Evolutionary conservation across 1,140 invertebrate genomes (phyloP).

Genomic region (Ladona fulva): DNA sequence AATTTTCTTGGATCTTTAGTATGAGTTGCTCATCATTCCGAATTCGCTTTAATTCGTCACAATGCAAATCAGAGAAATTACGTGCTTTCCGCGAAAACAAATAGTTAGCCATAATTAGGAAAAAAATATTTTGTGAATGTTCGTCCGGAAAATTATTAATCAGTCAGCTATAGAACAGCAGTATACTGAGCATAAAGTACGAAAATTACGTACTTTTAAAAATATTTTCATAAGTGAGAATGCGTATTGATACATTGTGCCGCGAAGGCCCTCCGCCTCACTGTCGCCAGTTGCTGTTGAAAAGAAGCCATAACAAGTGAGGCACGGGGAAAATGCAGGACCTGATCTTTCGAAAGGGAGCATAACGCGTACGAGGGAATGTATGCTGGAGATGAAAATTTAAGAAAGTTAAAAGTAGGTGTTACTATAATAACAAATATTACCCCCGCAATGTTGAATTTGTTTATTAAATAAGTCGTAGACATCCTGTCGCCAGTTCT

Average conservation of each 20-base stretch:
- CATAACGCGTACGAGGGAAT: not conserved
- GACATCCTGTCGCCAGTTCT: not conserved
- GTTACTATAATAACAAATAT: not conserved
- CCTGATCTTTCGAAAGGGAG: not conserved
- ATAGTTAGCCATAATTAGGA: not conserved
- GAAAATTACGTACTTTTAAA: not conserved
- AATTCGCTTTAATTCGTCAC: not conserved
- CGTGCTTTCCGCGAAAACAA: not conserved
- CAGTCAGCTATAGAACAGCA: not conserved
- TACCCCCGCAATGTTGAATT: not conserved
- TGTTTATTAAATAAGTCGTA: not conserved
- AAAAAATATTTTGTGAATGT: not conserved
- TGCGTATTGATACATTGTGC: not conserved
- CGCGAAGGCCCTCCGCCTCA: not conserved
- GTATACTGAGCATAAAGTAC: not conserved
- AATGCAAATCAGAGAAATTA: not conserved
- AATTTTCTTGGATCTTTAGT: not conserved
- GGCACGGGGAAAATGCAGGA: not conserved
- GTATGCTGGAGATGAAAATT: not conserved
- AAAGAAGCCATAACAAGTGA: slow-evolving; percentile 5
- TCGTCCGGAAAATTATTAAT: not conserved
- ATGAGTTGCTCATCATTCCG: not conserved
- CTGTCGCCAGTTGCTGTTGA: not conserved
- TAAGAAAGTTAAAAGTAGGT: not conserved
- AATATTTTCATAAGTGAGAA: not conserved